A percentile compares a stretch with the other conserved stretches of the same genome.
Evolutionary conservation across 2,888 invertebrate genomes (phyloP).

Genomic region (Iselma pallidipennis): DNA sequence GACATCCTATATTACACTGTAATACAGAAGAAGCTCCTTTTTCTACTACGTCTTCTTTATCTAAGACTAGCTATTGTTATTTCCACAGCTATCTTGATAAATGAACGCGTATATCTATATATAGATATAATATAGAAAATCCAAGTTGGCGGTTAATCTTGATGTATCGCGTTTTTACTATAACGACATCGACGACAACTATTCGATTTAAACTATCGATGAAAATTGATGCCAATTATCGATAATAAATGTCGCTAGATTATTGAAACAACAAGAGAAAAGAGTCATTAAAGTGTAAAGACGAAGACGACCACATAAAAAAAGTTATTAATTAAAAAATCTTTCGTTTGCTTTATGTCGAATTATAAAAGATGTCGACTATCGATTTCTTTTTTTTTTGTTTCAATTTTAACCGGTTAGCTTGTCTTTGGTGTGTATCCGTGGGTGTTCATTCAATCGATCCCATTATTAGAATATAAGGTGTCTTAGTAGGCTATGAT

Average conservation of each 20-base stretch:
- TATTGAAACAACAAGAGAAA: slow-evolving; percentile 9
- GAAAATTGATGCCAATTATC: neutral
- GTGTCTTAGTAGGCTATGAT: neutral
- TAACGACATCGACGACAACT: too few relatives aligned
- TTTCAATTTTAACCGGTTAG: too few relatives aligned
- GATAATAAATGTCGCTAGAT: neutral
- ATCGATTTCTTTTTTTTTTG: neutral
- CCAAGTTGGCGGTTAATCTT: slow-evolving; percentile 25
- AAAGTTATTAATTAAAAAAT: too few relatives aligned
- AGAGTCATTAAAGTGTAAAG: too few relatives aligned
- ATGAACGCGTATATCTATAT: slow-evolving; percentile 5
- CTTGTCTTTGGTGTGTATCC: too few relatives aligned
- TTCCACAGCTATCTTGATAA: slow-evolving; percentile 12
- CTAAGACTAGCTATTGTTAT: slow-evolving; percentile 4
- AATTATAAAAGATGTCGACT: neutral
- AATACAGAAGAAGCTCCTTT: too few relatives aligned
- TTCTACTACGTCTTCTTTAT: slow-evolving; percentile 3
- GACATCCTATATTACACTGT: too few relatives aligned
- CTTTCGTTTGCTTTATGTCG: too few relatives aligned
- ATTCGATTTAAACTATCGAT: neutral
- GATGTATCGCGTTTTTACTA: slow-evolving; percentile 34
- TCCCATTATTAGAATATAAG: neutral
- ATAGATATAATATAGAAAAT: too few relatives aligned
- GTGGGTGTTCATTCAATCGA: too few relatives aligned
- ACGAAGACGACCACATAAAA: too few relatives aligned